phyloP scores from a whole-genome alignment of 2,888 invertebrate genomes.

The Panorpa germanica region DNA sequence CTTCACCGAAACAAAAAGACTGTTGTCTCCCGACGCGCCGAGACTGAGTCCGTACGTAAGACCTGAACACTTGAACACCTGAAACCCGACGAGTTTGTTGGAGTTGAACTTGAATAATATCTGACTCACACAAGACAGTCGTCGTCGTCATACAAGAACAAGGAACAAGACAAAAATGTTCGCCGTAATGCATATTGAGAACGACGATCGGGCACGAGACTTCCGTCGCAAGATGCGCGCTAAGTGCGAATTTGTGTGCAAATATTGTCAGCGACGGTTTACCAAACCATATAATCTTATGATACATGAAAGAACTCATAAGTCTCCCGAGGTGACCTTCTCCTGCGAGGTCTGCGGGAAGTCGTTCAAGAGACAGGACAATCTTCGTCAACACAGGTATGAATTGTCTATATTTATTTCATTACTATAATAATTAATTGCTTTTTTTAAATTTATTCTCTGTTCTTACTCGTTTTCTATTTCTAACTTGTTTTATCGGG shows the following conservation, averaged over 20 bases:
- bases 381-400: slow-evolving; percentile 86
- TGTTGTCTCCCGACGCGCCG: no score
- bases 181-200: slow-evolving; percentile 79
- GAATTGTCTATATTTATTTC: slow-evolving; percentile 13
- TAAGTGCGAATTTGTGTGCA: slow-evolving; percentile 97
- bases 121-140: no score
- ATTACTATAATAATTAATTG: no score
- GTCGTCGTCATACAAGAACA: no score
- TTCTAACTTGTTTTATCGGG: no score
- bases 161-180: slow-evolving; percentile 44
- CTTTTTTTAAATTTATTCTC: no score
- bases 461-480: no score
- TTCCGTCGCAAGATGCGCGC: slow-evolving; percentile 76
- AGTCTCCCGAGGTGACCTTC: slow-evolving; percentile 89
- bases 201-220: slow-evolving; percentile 70
- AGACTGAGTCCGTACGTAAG: no score
- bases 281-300: slow-evolving; percentile 97
- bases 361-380: slow-evolving; percentile 95
- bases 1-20: no score
- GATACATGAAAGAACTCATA: slow-evolving; percentile 97
- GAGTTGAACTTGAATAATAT: no score
- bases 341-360: slow-evolving; percentile 96
- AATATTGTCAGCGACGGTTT: slow-evolving; percentile 93
- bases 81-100: no score
- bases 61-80: no score